Evolutionary conservation across 2,797 vertebrate species (phyloP).

Genomic region (Cuniculus paca): DNA sequence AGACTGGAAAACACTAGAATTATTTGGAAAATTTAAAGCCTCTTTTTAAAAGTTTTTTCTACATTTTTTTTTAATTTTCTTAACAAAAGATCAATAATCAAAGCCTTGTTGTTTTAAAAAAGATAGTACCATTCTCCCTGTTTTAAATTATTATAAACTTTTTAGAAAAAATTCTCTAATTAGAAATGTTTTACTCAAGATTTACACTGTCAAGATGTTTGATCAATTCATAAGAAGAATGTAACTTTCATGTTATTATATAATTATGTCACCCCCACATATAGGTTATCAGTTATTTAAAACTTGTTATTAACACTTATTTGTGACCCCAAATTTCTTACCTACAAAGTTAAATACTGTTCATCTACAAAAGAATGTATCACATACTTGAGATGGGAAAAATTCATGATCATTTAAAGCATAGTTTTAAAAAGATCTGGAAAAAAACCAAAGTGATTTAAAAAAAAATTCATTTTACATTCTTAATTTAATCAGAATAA

Average conservation of each 20-base stretch:
- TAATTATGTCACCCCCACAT: not conserved
- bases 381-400: not conserved
- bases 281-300: not conserved
- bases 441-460: not conserved
- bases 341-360: not conserved
- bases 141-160: not conserved
- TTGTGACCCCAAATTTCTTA: not conserved
- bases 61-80: not conserved
- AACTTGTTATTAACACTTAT: not conserved
- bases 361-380: not conserved
- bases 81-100: not conserved
- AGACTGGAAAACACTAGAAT: not conserved
- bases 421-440: not conserved
- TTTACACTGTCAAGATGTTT: not conserved
- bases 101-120: not conserved
- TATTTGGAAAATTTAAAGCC: not conserved
- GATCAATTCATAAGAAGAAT: not conserved
- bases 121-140: not conserved
- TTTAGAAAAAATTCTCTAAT: not conserved
- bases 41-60: not conserved
- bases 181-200: not conserved
- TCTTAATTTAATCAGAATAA: no score
- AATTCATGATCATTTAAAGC: not conserved
- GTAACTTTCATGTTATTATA: not conserved
- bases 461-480: not conserved